These are phyloP conservation scores for Aethina tumida DNA, from an alignment of 1,140 invertebrate species.

Conservation along the genomic window DNA sequence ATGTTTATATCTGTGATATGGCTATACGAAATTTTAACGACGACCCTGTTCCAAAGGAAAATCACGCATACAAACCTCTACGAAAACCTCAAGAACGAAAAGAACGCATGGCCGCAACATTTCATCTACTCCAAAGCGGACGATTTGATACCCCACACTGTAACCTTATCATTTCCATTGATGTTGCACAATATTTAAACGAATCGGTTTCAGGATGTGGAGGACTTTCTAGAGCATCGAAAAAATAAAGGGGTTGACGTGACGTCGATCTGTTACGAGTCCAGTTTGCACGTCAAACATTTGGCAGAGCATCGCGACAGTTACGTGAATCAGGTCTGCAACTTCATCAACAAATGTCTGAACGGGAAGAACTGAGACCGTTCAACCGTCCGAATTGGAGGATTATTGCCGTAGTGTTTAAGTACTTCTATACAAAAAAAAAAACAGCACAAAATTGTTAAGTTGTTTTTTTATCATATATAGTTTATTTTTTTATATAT, in stretches of 20 bases:
- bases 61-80: constrained; percentile 37
- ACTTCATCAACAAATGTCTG: constrained; percentile 50
- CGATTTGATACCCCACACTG: constrained; percentile 45
- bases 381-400: too few relatives aligned
- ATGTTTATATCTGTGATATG: constrained; percentile 48
- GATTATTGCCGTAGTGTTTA: too few relatives aligned
- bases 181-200: not conserved
- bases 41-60: constrained; percentile 27
- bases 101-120: constrained; percentile 52
- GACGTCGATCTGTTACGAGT: constrained; percentile 49
- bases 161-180: constrained; percentile 25
- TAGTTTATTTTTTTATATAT: too few relatives aligned
- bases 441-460: too few relatives aligned
- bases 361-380: constrained; percentile 16
- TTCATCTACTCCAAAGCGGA: constrained; percentile 68
- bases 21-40: constrained; percentile 44
- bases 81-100: constrained; percentile 38
- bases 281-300: constrained; percentile 62
- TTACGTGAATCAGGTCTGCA: constrained; percentile 50
- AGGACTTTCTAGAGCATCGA: constrained; percentile 48
- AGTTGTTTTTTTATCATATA: too few relatives aligned
- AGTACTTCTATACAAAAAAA: too few relatives aligned
- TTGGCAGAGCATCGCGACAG: constrained; percentile 48
- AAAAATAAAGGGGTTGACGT: constrained; percentile 49
- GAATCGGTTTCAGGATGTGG: constrained; percentile 42